phyloP scores from a whole-genome alignment of 2,113 vertebrate species.

The Lampris megalopsis region DNA sequence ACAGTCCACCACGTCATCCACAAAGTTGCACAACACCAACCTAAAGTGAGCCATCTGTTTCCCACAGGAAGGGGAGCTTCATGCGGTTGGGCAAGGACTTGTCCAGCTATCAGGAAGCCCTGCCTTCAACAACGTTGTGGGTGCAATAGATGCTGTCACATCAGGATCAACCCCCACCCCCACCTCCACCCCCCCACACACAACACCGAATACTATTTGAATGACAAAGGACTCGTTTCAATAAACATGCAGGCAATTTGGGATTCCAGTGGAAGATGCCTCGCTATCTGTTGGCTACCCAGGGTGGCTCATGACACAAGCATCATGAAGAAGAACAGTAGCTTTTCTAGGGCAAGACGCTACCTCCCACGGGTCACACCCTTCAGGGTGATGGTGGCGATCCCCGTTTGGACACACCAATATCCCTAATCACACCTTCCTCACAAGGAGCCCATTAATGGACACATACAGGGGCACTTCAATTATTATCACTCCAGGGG shows the following conservation, averaged over 20 bases:
- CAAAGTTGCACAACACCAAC: no score
- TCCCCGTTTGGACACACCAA: background rate
- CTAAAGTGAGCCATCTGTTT: no score
- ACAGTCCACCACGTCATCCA: no score
- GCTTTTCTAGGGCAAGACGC: background rate
- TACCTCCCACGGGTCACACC: conserved; percentile 18
- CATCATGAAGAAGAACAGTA: background rate
- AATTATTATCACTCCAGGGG: conserved; percentile 11
- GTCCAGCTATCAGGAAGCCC: background rate
- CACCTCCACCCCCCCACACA: background rate
- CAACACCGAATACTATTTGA: background rate
- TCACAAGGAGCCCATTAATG: conserved; percentile 19
- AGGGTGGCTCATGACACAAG: background rate
- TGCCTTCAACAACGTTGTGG: background rate
- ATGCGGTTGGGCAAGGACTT: conserved; percentile 14
- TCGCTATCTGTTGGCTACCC: conserved; percentile 20
- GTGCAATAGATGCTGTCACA: conserved; percentile 10
- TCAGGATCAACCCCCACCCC: no score
- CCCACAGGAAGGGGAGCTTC: background rate
- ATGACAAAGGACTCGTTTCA: conserved; percentile 16
- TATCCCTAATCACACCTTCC: conserved; percentile 25
- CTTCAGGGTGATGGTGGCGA: conserved; percentile 25
- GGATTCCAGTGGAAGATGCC: background rate
- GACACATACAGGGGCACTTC: background rate
- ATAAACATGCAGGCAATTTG: conserved; percentile 22